Base-by-base conservation (phyloP, 2,113 vertebrate species). In the Laticauda laticaudata region DNA sequence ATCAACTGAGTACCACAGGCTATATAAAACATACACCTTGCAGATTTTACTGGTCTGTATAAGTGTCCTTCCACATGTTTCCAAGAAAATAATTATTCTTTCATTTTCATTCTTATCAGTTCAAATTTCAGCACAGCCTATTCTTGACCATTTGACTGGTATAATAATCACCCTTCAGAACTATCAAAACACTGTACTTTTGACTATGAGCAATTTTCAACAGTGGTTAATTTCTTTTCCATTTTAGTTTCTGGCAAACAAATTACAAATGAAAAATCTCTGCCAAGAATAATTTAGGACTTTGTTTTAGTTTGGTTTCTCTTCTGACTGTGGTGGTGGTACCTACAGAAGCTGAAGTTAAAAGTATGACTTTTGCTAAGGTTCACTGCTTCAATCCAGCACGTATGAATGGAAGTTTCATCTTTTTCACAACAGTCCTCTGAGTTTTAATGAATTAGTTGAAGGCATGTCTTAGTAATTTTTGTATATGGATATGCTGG, bases 211-310 rank as follows among this genome's bases (percentile, higher is more conserved):
- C 43, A 48, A 45, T 92, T 53, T 90, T 57, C 48, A 53, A 26
- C 56, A 86, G 88, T 56, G 45, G 56, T 87, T 93, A 61, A 87
- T 90, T 61, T 23, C 87, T 69, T 93, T 93, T 61, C 45, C 88
- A 90, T 61, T 90, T 87, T 85, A 55, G 92, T 93, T 93, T 57
- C 89, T 87, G 89, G 89, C n/a, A 93, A 93, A 69, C 34, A 3
- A 64, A 21, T 87, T 90, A 64, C 56, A 69, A 90, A 93, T 45
- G 75, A 85, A 86, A 90, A 90, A 56, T 6, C 45, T 11, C 3
- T 93, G 90, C 86, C 51, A 93, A 56, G 18, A 93, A 92, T 94
- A 86, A 91, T 93, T 61, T 94, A 96, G 86, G 34, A 86, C 56
- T 34, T 92, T 55, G 75, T 89, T 93, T 90, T 24, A 64, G n/a